These are phyloP conservation scores for Drosophila seguyi DNA, from an alignment of 1,140 invertebrate genomes.

Conservation along the genomic window DNA sequence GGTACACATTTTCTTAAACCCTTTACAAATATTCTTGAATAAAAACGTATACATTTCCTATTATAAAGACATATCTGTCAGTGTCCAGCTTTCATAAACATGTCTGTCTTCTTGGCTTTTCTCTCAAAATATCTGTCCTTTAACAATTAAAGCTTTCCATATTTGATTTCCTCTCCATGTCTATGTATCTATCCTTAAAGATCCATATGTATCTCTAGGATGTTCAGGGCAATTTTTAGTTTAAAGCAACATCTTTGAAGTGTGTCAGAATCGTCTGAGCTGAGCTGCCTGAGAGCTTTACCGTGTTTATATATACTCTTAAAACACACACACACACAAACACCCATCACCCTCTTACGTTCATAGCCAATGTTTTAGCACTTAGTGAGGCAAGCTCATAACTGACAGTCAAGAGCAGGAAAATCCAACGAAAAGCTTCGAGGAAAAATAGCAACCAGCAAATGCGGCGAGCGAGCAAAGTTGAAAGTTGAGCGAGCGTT, in stretches of 20 bases:
- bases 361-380: constrained; percentile 40
- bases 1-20: not conserved
- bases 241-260: constrained; percentile 28
- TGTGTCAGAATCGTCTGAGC: constrained; percentile 8
- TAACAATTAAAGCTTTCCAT: not conserved
- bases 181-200: constrained; percentile 1
- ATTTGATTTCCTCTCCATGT: not conserved
- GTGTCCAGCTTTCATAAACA: not conserved
- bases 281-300: constrained; percentile 36
- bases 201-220: constrained; percentile 7
- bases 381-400: constrained; percentile 38
- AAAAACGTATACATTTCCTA: not conserved
- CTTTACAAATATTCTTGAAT: not conserved
- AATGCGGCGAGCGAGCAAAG: constrained; percentile 8
- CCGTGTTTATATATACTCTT: constrained; percentile 25
- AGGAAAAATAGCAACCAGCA: constrained; percentile 14
- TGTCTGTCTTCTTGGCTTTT: too few species aligned
- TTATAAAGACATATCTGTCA: not conserved
- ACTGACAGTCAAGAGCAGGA: constrained; percentile 23
- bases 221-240: constrained; percentile 4
- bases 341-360: constrained; percentile 4
- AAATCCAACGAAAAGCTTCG: constrained; percentile 30
- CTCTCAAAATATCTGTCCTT: not conserved
- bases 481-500: constrained; percentile 8
- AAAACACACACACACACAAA: not conserved